Evolutionary conservation across 1,140 invertebrate species (phyloP).

Genomic region (Drosophila grimshawi): DNA sequence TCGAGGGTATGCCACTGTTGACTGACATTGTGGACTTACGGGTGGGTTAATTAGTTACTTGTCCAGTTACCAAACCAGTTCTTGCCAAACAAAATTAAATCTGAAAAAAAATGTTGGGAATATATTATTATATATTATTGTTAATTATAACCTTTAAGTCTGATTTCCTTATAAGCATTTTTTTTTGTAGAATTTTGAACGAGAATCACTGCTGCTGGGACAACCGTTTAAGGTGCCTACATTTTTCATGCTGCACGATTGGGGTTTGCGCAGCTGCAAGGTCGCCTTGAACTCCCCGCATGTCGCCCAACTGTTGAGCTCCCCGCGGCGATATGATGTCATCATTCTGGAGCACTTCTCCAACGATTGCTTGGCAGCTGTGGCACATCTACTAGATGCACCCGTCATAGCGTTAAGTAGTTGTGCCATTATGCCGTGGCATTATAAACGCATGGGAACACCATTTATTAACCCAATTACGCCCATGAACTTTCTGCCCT

Average conservation of each 20-base stretch:
- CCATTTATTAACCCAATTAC: conserved; percentile 86
- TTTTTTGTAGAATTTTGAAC: conserved; percentile 42
- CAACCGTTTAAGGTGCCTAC: conserved; percentile 64
- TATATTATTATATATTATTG: too few species aligned
- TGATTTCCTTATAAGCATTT: background rate
- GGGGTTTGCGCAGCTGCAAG: conserved; percentile 85
- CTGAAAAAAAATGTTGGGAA: too few species aligned
- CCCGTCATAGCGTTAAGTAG: conserved; percentile 87
- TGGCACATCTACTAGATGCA: conserved; percentile 86
- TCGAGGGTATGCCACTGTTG: conserved; percentile 80
- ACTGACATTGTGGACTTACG: conserved; percentile 78
- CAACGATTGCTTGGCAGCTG: conserved; percentile 87
- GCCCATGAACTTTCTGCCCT: conserved; percentile 85
- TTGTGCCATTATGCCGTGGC: conserved; percentile 87
- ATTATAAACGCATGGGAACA: conserved; percentile 85
- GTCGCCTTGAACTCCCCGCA: conserved; percentile 84
- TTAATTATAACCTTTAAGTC: background rate
- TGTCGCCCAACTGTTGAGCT: conserved; percentile 57
- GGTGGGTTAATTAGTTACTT: conserved; percentile 28
- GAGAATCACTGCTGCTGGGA: conserved; percentile 32
- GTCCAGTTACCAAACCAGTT: too few species aligned
- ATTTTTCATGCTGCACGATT: conserved; percentile 65
- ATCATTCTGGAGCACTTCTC: conserved; percentile 87
- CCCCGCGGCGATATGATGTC: conserved; percentile 86
- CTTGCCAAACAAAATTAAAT: too few species aligned